Percentiles rank a stretch among this genome's conserved stretches.
These are phyloP conservation scores for Ferrisia virgata DNA, from an alignment of 2,888 invertebrate genomes.

Conservation along the genomic window DNA sequence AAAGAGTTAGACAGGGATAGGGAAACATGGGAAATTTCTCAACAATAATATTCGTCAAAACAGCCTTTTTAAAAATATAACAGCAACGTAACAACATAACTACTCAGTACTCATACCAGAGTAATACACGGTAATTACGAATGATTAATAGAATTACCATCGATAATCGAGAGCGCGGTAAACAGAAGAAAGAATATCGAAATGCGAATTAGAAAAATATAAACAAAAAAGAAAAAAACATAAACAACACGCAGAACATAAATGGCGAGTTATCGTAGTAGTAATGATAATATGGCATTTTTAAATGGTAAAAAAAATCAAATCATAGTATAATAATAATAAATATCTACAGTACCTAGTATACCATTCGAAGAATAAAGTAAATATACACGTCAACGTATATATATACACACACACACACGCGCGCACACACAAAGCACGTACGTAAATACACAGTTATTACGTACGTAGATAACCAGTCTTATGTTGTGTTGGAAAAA, in stretches of 20 bases:
- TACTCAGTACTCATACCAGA: background rate
- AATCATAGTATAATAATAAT: background rate
- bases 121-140: background rate
- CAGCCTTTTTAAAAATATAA: constrained; percentile 11
- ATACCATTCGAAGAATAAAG: background rate
- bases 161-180: background rate
- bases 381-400: background rate
- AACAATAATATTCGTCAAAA: constrained; percentile 22
- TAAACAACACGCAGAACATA: background rate
- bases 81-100: constrained; percentile 9
- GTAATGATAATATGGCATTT: constrained; percentile 18
- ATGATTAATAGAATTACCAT: background rate
- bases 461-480: background rate
- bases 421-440: no score
- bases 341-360: background rate
- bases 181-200: background rate
- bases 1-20: background rate
- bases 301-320: constrained; percentile 1
- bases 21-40: background rate
- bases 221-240: background rate
- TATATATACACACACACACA: background rate
- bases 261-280: background rate
- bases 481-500: background rate
- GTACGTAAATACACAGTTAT: background rate
- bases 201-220: background rate